phyloP scores from a whole-genome alignment of 92 coral and sea anemone species.

The Hydrozoanthus gracilis region DNA sequence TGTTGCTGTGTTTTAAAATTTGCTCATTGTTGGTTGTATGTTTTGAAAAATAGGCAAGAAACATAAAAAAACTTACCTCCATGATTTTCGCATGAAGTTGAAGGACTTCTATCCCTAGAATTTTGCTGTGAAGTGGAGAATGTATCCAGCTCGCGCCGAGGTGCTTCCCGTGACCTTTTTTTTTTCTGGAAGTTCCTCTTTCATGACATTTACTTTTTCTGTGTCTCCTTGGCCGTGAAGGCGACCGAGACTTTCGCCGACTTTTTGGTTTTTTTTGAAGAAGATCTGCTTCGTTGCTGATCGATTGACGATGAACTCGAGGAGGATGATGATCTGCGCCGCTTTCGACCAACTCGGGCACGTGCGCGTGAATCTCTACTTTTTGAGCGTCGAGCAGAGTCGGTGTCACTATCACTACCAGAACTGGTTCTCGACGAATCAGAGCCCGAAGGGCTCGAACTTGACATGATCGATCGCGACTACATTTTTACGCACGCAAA shows the following conservation, averaged over 20 bases:
- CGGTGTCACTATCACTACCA: background rate
- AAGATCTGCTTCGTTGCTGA: too few relatives aligned
- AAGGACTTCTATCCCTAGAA: background rate
- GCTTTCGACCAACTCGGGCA: background rate
- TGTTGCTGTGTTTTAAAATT: background rate
- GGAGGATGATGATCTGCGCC: background rate
- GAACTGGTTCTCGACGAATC: constrained; percentile 11
- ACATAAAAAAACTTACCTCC: background rate
- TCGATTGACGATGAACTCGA: too few relatives aligned
- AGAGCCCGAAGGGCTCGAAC: background rate
- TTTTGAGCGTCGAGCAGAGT: constrained; percentile 11
- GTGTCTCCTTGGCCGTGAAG: too few relatives aligned
- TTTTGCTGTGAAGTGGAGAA: background rate
- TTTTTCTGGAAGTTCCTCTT: too few relatives aligned
- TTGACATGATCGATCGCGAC: background rate
- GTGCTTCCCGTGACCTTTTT: background rate
- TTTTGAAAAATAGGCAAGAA: background rate
- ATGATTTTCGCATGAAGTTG: background rate
- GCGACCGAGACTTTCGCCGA: too few relatives aligned
- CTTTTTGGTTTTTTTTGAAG: too few relatives aligned
- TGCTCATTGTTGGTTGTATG: constrained; percentile 1
- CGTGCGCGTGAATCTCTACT: constrained; percentile 3
- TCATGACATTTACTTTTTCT: too few relatives aligned
- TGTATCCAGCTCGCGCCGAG: background rate
- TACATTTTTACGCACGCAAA: background rate